Base-by-base conservation (phyloP, 2,113 vertebrate species). In the Nannospalax galili region DNA sequence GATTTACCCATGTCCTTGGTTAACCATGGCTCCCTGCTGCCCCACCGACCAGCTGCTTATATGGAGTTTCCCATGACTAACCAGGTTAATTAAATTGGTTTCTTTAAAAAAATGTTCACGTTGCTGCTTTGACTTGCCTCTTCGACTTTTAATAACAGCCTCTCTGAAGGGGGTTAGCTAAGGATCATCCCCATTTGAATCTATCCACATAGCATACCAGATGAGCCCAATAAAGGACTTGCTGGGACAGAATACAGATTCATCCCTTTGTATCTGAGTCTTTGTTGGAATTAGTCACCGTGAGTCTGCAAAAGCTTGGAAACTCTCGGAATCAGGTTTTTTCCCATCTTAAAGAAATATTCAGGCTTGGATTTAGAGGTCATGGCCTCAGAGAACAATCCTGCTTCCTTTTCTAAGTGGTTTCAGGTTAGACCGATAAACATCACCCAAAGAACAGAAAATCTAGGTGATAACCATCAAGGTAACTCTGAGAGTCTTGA, bases 361-460 rank as follows among this genome's bases (percentile, higher is more conserved):
- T n/a, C 48, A 52, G 42, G 52, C 74, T 90, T 67, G 30, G n/a
- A 69, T 32, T 88, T 58, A 62, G 1, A 85, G 52, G 42, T 93
- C 67, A 37, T 32, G 2, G 15, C 28, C 26, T 48, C n/a, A 9
- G 37, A 69, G 35, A 92, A 91, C 1, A 88, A 72, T 7, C 58
- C 52, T 90, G 30, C 48, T 92, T 77, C 88, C 42, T 32, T 92
- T 95, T 73, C 79, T 64, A 84, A 93, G 81, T 32, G 24, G 64
- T 77, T 89, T 94, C 82, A 95, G 91, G 92, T 89, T 84, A 92
- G 70, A 45, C 70, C 95, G 92, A 94, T 92, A 96, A 95, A 77
- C 42, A 91, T 93, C 88, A 91, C n/a, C n/a, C 19, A 75, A 67
- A 93, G 85, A 95, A 96, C 11, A 95, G 79, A 90, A 93, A 92